Evolutionary conservation across 2,888 invertebrate genomes (phyloP), one percentile per base, ranked within the genome.

Genomic region (Auanema sp.): DNA sequence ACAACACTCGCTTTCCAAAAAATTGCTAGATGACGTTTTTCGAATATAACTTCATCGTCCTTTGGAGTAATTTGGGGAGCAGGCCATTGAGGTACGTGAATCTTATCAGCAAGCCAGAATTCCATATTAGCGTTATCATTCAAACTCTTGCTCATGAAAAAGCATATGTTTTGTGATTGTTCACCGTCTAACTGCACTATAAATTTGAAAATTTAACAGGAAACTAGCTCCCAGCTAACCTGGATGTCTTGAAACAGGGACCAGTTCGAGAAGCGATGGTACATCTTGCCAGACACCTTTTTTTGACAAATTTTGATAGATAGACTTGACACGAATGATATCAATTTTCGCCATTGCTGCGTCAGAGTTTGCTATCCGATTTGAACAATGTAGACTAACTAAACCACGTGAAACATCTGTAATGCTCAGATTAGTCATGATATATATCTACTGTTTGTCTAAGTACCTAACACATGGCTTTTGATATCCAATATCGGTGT

Each of bases 1-100:
- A 77, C 76, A 49, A 79, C 65, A 43, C 61, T 72, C 12, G 78
- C 78, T 59, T 72, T 72, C 80, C 79, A 80, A 8, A 75, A 61
- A 8, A 80, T 56, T 5, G 73, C 71, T 40, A 79, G 62, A 53
- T 67, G 60, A n/a, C 61, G 50, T 8, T 14, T 12, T 2, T 53
- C 51, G n/a, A 63, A 57, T 10, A 52, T 58, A 5, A 43, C n/a
- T 16, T 49, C 51, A 6, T 64, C 66, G 14, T 63, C 57, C 42
- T 11, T 33, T 14, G 21, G 8, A 44, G 14, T 51, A 2, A 54
- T 64, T 21, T 58, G 64, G 2, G 69, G 72, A 23, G 62, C 58
- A 12, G 70, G 63, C 70, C 72, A 72, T 12, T 50, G 47, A 5
- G 70, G 72, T 0, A 49, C 8, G 25, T 40, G 24, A n/a, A 44